Evolutionary conservation across 35 echinoderm and acorn worm species (phyloP).

Genomic region (Lytechinus pictus): DNA sequence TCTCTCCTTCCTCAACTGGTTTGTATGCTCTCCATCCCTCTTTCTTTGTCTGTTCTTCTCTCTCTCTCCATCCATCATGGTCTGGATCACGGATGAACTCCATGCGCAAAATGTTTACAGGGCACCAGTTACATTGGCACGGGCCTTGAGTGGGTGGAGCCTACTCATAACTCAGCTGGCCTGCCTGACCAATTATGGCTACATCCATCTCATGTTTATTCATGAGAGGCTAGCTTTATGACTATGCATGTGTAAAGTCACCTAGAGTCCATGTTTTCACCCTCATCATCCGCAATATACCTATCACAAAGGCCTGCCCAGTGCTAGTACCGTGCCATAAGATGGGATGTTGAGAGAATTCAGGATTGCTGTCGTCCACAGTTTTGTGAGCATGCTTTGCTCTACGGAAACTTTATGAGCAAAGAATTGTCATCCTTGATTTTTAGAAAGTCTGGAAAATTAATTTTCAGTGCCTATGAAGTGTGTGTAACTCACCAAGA

Average conservation of each 20-base stretch:
- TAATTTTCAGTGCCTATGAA: no score
- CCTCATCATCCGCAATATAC: neutral
- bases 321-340: neutral
- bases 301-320: neutral
- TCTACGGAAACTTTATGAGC: neutral
- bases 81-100: neutral
- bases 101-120: neutral
- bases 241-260: neutral
- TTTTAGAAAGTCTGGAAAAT: neutral
- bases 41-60: neutral
- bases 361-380: neutral
- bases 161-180: slow-evolving; percentile 10
- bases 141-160: neutral
- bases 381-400: neutral
- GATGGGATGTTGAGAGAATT: neutral
- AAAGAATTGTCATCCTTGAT: neutral
- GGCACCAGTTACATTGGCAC: slow-evolving; percentile 8
- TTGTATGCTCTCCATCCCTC: neutral
- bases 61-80: neutral
- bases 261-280: neutral
- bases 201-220: slow-evolving; percentile 28
- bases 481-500: no score
- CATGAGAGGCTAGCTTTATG: neutral
- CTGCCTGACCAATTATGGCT: slow-evolving; percentile 37
- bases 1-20: neutral